These are phyloP conservation scores for Drosophila trapezifrons DNA, from an alignment of 1,140 invertebrate species.

Conservation along the genomic window DNA sequence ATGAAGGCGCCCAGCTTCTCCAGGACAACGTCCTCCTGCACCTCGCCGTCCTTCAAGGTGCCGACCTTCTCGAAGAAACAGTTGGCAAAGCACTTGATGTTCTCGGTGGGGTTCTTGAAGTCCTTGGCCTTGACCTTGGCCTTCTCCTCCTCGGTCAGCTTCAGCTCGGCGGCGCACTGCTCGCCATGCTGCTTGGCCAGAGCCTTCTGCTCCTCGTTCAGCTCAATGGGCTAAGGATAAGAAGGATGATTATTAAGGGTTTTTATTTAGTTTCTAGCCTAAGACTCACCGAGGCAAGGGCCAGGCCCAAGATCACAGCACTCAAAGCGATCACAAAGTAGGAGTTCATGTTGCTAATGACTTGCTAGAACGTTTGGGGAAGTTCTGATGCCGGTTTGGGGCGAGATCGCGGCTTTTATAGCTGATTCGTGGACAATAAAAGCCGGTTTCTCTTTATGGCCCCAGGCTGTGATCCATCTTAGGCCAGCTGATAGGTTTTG, in stretches of 20 bases:
- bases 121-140: constrained; percentile 68
- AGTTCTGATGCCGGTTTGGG: constrained; percentile 54
- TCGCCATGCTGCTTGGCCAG: constrained; percentile 64
- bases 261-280: too few relatives aligned
- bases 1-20: constrained; percentile 57
- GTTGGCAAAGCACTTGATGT: constrained; percentile 75
- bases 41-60: constrained; percentile 63
- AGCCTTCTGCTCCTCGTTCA: constrained; percentile 64
- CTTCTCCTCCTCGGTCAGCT: constrained; percentile 59
- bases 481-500: constrained; percentile 51
- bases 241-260: too few relatives aligned
- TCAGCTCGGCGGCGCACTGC: constrained; percentile 53
- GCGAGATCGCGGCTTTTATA: constrained; percentile 54
- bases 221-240: constrained; percentile 48
- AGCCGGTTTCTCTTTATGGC: constrained; percentile 66
- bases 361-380: constrained; percentile 62
- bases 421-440: constrained; percentile 20
- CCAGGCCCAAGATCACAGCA: constrained; percentile 60
- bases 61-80: constrained; percentile 73
- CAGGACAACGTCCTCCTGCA: constrained; percentile 60
- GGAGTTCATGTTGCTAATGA: constrained; percentile 60
- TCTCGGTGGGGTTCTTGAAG: constrained; percentile 66
- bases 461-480: constrained; percentile 59
- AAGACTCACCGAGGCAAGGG: constrained; percentile 60
- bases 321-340: constrained; percentile 63